phyloP scores from a whole-genome alignment of 2,797 vertebrate species.

The Sphenodon punctatus region DNA sequence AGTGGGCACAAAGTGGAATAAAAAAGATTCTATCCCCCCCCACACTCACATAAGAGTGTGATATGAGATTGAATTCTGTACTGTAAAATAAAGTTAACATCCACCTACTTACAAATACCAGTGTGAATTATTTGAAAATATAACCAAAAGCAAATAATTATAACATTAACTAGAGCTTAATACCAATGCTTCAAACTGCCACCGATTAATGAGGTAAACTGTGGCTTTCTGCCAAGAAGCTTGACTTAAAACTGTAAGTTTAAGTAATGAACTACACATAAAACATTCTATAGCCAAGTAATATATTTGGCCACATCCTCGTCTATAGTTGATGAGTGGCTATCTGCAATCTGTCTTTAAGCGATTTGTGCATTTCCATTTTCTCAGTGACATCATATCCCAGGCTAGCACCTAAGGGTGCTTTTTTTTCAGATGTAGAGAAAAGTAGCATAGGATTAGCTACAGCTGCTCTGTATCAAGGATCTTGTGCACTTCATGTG shows the following conservation, averaged over 20 bases:
- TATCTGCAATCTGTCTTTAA: background rate
- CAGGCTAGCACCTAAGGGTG: background rate
- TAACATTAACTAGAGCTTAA: background rate
- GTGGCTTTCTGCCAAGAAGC: background rate
- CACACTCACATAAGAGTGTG: background rate
- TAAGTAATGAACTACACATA: background rate
- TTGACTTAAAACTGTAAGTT: background rate
- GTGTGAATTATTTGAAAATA: background rate
- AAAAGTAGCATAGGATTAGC: too few species aligned
- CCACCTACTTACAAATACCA: background rate
- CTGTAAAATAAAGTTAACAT: background rate
- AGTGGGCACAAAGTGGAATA: too few species aligned
- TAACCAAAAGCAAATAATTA: background rate
- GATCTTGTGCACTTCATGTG: background rate
- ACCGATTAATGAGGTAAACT: background rate
- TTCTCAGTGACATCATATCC: background rate
- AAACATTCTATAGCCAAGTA: fast-evolving
- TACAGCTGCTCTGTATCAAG: too few species aligned
- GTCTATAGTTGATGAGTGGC: background rate
- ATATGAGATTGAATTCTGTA: background rate
- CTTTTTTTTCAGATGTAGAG: too few species aligned
- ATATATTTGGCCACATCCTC: background rate
- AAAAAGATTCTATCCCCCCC: too few species aligned
- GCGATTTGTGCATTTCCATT: background rate
- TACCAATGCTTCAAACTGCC: background rate